Base-by-base conservation (phyloP, 2,113 vertebrate genomes). In the Machaerirhynchus nigripectus region DNA sequence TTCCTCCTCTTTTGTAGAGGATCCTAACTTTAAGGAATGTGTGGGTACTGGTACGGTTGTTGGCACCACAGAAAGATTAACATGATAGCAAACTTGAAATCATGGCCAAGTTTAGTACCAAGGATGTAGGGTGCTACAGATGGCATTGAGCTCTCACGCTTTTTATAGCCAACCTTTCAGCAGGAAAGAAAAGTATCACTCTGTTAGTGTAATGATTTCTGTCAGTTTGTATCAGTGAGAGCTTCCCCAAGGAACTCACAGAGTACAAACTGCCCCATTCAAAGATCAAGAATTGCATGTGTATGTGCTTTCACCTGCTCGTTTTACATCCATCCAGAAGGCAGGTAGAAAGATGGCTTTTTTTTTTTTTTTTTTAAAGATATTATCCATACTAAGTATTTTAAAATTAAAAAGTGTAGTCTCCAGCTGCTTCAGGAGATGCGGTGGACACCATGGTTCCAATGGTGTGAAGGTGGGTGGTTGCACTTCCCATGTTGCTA, bases 261-360 rank as follows among this genome's bases (percentile, higher is more conserved):
- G 1, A 20, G 19, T 44, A 37, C 52, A 59, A 37, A 84, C 15
- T 37, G 24, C 7, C 8, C 10, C 3, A 2, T 27, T 13, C 35
- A 56, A 57, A 64, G 13, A 31, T 33, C 7, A 52, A 44, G 22
- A 46, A 21, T 11, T 40, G 8, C 26, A 47, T 0, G 0, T 8
- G 9, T 0, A 0, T 10, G 4, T 27, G 21, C 7, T 78, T 76
- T 67, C 52, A 40, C 24, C 16, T n/a, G 16, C 7, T 70, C 47
- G 5, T 67, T 94, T 71, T n/a, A 44, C 31, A n/a, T 13, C 6
- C 10, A 14, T 59, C 37, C 49, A 37, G 19, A 33, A 8, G 37
- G 28, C 28, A 70, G 7, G 9, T 49, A 18, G 69, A 46, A 79
- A 53, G 21, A 56, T 1, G 0, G 0, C 3, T 60, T 3, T 44